phyloP scores from a whole-genome alignment of 2,888 invertebrate species.

The Agrochola circellaris region DNA sequence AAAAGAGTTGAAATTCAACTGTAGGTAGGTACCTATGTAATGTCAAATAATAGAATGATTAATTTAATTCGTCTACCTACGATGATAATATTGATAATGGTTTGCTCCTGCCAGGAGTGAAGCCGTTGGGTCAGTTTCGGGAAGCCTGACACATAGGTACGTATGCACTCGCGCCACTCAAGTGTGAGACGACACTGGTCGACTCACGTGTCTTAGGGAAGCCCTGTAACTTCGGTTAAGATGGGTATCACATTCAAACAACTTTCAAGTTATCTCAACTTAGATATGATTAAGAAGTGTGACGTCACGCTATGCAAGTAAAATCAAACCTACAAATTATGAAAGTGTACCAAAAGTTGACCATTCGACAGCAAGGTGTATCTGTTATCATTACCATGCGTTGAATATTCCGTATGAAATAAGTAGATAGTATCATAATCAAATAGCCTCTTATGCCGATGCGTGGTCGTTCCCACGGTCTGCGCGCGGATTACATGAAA shows the following conservation, averaged over 20 bases:
- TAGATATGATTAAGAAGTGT: neutral
- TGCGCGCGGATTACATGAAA: constrained; percentile 86
- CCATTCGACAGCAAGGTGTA: neutral
- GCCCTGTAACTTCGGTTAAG: constrained; percentile 69
- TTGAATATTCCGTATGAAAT: constrained; percentile 32
- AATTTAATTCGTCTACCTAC: neutral
- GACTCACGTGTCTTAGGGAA: constrained; percentile 79
- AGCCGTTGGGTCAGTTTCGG: constrained; percentile 23
- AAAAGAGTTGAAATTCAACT: too few species aligned
- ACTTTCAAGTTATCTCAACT: constrained; percentile 49
- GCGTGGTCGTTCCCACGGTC: constrained; percentile 85
- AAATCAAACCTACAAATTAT: neutral
- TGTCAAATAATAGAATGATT: too few species aligned
- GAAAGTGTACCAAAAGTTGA: neutral
- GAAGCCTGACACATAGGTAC: constrained; percentile 82
- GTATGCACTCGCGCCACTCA: constrained; percentile 73
- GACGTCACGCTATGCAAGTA: neutral
- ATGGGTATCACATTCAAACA: constrained; percentile 68
- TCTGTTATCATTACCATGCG: constrained; percentile 8
- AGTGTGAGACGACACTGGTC: constrained; percentile 80
- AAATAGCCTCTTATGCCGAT: constrained; percentile 62
- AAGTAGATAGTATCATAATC: constrained; percentile 50
- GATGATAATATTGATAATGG: neutral
- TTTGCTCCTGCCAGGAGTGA: constrained; percentile 11
- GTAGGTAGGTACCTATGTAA: too few species aligned